Conservation (phyloP, 2,888 invertebrate genomes). For the Mesoligia furuncula region DNA sequence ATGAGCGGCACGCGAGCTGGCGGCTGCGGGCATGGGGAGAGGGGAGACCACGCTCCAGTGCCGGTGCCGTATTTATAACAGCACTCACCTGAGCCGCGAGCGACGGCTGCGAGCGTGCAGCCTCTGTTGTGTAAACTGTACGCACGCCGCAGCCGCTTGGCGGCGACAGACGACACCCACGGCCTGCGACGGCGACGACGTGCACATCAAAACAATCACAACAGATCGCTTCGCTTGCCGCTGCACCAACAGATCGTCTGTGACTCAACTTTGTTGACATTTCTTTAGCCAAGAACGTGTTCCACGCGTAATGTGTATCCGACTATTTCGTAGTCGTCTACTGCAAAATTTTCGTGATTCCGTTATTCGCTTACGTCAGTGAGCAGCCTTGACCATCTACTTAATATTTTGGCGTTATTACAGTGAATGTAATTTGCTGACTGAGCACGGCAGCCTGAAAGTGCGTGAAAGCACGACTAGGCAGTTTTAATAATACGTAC, state of each 20-base stretch:
- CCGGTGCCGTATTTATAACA: constrained; percentile 66
- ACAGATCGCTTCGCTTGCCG: constrained; percentile 49
- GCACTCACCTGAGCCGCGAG: constrained; percentile 53
- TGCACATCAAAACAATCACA: constrained; percentile 81
- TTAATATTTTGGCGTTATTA: constrained; percentile 74
- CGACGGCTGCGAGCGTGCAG: constrained; percentile 65
- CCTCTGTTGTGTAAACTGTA: constrained; percentile 76
- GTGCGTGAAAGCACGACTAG: constrained; percentile 59
- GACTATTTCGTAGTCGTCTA: constrained; percentile 17
- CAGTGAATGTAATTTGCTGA: constrained; percentile 72
- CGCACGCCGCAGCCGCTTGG: constrained; percentile 62
- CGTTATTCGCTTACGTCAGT: constrained; percentile 80
- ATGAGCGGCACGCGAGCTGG: constrained; percentile 69
- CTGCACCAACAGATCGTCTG: constrained; percentile 40
- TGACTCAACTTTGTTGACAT: constrained; percentile 64
- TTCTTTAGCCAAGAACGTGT: constrained; percentile 56
- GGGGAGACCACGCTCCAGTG: constrained; percentile 67
- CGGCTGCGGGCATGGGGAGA: constrained; percentile 65
- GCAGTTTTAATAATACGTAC: constrained; percentile 64
- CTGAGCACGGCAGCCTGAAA: constrained; percentile 55
- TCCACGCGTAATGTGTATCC: constrained; percentile 30
- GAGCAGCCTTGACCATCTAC: constrained; percentile 83
- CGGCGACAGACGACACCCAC: constrained; percentile 56
- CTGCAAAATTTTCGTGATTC: constrained; percentile 50
- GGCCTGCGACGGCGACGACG: constrained; percentile 46